Percentiles rank a stretch among this genome's conserved stretches.
phyloP scores from a whole-genome alignment of 2,888 invertebrate species.

The Luffia ferchaultella region DNA sequence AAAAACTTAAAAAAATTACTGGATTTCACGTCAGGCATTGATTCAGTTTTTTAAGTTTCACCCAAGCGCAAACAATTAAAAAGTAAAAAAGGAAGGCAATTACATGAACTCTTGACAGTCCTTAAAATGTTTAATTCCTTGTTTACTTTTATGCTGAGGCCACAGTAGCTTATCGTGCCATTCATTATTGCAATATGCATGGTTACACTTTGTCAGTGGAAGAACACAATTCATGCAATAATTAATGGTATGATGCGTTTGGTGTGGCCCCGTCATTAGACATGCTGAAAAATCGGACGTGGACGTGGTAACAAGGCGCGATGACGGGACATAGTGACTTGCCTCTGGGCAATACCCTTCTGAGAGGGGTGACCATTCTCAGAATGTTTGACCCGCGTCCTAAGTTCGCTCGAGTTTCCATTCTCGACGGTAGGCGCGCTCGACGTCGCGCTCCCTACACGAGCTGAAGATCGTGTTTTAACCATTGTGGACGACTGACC shows the following conservation, averaged over 20 bases:
- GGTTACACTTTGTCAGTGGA: neutral
- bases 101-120: no score
- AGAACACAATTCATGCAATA: neutral
- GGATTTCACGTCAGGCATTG: no score
- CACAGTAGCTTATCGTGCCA: no score
- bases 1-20: no score
- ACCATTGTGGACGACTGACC: constrained; percentile 63
- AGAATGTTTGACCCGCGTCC: constrained; percentile 45
- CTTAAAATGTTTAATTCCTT: no score
- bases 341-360: constrained; percentile 41
- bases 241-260: no score
- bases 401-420: constrained; percentile 52
- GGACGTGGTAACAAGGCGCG: constrained; percentile 84
- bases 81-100: no score
- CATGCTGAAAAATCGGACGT: constrained; percentile 47
- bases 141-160: no score
- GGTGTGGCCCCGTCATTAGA: no score
- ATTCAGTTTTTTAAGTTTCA: no score
- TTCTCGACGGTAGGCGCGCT: constrained; percentile 44
- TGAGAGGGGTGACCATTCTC: constrained; percentile 52
- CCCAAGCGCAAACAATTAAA: no score
- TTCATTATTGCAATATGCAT: no score
- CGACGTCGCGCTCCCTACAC: constrained; percentile 52
- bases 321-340: constrained; percentile 39
- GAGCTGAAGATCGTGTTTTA: constrained; percentile 65